Evolutionary conservation across 2,888 invertebrate species (phyloP), one percentile per base, ranked within the genome.

Genomic region (Omphaloscelis lunosa): DNA sequence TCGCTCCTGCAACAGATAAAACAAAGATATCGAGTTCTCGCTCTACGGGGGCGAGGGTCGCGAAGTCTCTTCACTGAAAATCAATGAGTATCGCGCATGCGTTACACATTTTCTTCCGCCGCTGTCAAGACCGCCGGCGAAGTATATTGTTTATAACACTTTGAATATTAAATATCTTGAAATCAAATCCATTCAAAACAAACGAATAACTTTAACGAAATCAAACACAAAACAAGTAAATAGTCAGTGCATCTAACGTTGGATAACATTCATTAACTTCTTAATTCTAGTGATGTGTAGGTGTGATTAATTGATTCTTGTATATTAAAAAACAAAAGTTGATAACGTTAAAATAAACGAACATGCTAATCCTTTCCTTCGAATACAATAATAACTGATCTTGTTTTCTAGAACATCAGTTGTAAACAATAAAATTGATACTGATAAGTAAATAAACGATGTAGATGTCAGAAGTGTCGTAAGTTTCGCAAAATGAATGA

Each of bases 401-500:
- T 41, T 20, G 29, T 56, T 59, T 23, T 45, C 12, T 23, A 29
- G 12, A 63, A 73, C 48, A 11, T 41, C 11, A 70, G 29, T 73
- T 66, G 67, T 73, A 51, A 68, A 41, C 39, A 75, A 74, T 77
- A 29, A 70, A 81, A 56, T 58, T 66, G 4, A 23, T 56, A 59
- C 66, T 58, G n/a, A n/a, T 61, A 56, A 51, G 34, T 58, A 74
- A 70, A 68, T 70, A 80, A 63, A 75, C 45, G 72, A 85, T 84
- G 82, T 84, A 84, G 74, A 68, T 70, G 73, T 84, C 68, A 77
- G 74, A 73, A 69, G 78, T 87, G 75, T 74, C 71, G 69, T 75
- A 72, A 78, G 83, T 51, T 74, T 68, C 66, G 72, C 75, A 91
- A 91, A 83, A 97, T 97, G 97, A 97, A 97, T 91, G 97, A 98